These are phyloP conservation scores for Trachelipus rathkii DNA, from an alignment of 1,140 invertebrate species.

Conservation along the genomic window DNA sequence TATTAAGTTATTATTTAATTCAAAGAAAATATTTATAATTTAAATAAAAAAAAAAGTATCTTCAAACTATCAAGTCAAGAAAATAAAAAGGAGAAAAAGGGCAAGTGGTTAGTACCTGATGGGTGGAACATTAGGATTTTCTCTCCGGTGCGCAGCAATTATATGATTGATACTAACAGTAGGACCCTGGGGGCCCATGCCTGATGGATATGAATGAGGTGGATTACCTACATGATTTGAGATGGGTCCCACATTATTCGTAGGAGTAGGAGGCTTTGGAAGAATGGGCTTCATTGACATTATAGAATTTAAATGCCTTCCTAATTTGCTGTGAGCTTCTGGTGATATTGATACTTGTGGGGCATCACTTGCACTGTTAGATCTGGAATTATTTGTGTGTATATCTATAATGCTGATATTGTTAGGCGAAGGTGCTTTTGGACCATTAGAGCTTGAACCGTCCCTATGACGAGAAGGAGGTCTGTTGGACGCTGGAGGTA, in stretches of 20 bases:
- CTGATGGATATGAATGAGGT: constrained; percentile 49
- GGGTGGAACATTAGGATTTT: constrained; percentile 46
- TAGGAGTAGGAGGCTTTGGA: constrained; percentile 48
- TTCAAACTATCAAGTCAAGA: constrained; percentile 3
- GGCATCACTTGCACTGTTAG: constrained; percentile 20
- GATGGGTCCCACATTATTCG: constrained; percentile 20
- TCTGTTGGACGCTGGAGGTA: background rate
- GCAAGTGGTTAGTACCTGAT: constrained; percentile 29
- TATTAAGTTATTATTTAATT: background rate
- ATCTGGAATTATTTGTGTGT: constrained; percentile 31
- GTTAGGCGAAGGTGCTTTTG: background rate
- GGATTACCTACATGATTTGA: constrained; percentile 31
- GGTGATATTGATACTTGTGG: constrained; percentile 40
- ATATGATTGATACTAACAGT: constrained; percentile 74
- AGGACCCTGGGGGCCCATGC: constrained; percentile 66
- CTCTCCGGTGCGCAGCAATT: constrained; percentile 72
- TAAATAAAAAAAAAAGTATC: background rate
- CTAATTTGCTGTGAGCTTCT: constrained; percentile 34
- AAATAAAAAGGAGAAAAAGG: background rate
- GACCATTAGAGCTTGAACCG: background rate
- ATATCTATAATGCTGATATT: constrained; percentile 42
- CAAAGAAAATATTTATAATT: background rate
- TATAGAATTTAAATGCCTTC: constrained; percentile 33
- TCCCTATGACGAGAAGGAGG: background rate
- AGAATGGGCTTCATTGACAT: constrained; percentile 48